Conservation (phyloP, 2,113 vertebrate species). For the Podilymbus podiceps region DNA sequence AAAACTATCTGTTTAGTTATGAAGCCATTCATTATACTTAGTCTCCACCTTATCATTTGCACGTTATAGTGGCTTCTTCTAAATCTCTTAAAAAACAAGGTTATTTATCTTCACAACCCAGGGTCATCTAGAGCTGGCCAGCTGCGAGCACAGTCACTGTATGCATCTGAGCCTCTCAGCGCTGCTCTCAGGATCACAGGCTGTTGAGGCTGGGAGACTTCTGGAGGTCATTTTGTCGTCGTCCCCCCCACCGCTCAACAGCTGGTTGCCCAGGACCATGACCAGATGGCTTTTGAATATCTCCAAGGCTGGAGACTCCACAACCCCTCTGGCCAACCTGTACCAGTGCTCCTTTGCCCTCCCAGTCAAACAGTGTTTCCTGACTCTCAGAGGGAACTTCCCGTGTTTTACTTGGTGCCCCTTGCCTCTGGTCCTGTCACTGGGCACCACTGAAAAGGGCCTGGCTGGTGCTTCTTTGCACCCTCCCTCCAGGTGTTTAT, state of each 20-base stretch:
- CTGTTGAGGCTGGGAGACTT: neutral
- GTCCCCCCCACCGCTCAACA: neutral
- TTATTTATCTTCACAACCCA: neutral
- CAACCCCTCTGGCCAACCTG: neutral
- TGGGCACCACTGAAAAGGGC: neutral
- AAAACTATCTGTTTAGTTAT: neutral
- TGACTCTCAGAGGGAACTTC: neutral
- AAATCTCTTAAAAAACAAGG: neutral
- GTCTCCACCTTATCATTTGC: neutral
- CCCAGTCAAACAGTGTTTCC: neutral
- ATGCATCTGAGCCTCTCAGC: neutral
- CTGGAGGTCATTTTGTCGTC: neutral
- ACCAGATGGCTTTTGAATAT: neutral
- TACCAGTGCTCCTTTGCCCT: fast-evolving
- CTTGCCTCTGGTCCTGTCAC: neutral
- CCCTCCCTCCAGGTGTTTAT: neutral
- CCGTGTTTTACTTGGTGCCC: neutral
- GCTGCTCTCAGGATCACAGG: neutral
- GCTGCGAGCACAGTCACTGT: neutral
- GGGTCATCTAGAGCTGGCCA: neutral
- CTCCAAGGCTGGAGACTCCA: neutral
- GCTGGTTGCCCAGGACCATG: neutral
- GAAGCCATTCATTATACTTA: neutral
- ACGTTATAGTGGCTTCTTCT: neutral
- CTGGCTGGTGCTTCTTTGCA: neutral